Evolutionary conservation across 2,113 vertebrate species (phyloP).

Genomic region (Brienomyrus longianalis): DNA sequence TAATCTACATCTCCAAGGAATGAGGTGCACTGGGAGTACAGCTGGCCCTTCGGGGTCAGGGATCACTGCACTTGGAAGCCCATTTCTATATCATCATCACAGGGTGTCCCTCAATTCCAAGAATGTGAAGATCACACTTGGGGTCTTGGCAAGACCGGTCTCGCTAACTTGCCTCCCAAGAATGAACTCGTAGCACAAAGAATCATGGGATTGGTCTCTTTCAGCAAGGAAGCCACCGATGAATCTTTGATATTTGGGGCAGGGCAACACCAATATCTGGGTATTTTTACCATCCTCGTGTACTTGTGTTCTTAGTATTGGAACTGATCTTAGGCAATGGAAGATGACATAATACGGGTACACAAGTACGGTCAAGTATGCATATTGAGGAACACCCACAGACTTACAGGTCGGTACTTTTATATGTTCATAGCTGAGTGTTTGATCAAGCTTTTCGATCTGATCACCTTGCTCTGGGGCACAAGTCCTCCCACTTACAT

Average conservation of each 20-base stretch:
- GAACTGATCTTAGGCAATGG: background rate
- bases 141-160: background rate
- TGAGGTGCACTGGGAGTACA: background rate
- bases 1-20: background rate
- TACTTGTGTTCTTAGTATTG: background rate
- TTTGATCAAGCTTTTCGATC: background rate
- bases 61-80: background rate
- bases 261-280: background rate
- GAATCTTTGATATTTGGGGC: no score
- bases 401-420: background rate
- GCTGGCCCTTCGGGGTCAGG: background rate
- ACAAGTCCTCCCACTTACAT: background rate
- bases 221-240: background rate
- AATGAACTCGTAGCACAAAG: background rate
- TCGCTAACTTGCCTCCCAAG: background rate
- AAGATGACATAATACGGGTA: background rate
- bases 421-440: background rate
- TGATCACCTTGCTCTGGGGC: background rate
- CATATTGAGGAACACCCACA: background rate
- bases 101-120: background rate
- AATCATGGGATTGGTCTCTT: background rate
- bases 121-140: background rate
- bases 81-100: background rate
- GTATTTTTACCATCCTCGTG: background rate
- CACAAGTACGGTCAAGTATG: background rate